Conservation (phyloP, 2,113 vertebrate species). For the Cercopithecus mona region DNA sequence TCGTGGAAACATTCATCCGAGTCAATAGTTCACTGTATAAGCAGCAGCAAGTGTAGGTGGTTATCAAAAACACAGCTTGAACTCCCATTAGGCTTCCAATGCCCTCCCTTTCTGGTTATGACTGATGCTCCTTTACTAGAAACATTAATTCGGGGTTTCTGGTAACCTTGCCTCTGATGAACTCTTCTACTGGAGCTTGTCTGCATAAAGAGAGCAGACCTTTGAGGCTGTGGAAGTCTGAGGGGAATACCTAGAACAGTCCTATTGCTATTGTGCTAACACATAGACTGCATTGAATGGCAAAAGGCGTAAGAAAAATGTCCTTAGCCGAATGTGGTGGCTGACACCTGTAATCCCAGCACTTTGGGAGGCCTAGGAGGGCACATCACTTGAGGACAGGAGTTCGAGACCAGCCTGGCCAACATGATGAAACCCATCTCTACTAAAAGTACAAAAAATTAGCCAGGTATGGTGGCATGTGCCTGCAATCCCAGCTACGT, state of each 20-base stretch:
- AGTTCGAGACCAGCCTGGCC: no score
- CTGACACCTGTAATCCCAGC: no score
- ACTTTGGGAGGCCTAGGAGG: no score
- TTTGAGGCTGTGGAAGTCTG: neutral
- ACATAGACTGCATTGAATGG: neutral
- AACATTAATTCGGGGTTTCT: neutral
- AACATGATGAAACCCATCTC: no score
- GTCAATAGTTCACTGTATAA: constrained; percentile 35
- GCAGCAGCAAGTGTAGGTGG: constrained; percentile 5
- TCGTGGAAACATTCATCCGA: neutral
- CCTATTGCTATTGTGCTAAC: neutral
- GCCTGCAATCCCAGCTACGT: no score
- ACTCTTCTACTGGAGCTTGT: neutral
- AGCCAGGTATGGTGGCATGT: no score
- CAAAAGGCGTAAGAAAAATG: neutral
- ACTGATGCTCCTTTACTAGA: constrained; percentile 2
- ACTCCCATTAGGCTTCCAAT: neutral
- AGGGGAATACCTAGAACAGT: neutral
- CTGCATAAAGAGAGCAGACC: neutral
- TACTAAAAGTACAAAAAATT: no score
- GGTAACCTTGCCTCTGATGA: neutral
- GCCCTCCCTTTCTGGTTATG: constrained; percentile 39
- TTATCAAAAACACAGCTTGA: constrained; percentile 56
- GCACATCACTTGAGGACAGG: no score
- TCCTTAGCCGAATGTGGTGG: neutral